These are phyloP conservation scores for Shinisaurus crocodilurus DNA, from an alignment of 2,113 vertebrate species.

Conservation along the genomic window DNA sequence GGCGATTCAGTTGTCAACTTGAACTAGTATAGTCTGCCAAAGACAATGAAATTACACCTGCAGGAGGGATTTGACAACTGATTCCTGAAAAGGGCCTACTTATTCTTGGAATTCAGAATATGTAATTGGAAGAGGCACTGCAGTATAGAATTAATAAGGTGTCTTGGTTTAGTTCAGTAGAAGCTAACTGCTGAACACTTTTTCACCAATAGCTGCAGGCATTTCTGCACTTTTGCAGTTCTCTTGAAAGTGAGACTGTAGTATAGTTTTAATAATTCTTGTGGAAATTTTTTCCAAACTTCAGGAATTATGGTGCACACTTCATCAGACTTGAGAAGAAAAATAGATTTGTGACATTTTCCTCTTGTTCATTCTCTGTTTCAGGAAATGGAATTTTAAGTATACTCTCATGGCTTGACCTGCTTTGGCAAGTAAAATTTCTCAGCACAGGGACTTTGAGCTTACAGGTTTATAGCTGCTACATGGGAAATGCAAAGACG, in stretches of 20 bases:
- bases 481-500: background rate
- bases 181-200: background rate
- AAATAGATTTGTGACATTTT: background rate
- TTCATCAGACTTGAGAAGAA: background rate
- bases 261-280: background rate
- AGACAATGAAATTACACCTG: background rate
- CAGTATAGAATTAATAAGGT: background rate
- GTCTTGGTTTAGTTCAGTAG: background rate
- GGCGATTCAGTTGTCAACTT: background rate
- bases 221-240: constrained; percentile 7
- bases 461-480: background rate
- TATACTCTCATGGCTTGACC: background rate
- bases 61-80: background rate
- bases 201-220: background rate
- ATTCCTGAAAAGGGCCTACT: background rate
- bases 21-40: background rate
- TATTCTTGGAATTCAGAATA: background rate
- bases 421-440: background rate
- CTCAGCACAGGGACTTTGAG: background rate
- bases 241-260: too few relatives aligned
- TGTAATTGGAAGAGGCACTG: background rate
- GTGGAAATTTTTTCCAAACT: background rate
- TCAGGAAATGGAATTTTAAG: constrained; percentile 8
- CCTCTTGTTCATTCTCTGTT: background rate
- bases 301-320: background rate